These are phyloP conservation scores for Lottia gigantea DNA, from an alignment of 2,888 invertebrate species.

Conservation along the genomic window DNA sequence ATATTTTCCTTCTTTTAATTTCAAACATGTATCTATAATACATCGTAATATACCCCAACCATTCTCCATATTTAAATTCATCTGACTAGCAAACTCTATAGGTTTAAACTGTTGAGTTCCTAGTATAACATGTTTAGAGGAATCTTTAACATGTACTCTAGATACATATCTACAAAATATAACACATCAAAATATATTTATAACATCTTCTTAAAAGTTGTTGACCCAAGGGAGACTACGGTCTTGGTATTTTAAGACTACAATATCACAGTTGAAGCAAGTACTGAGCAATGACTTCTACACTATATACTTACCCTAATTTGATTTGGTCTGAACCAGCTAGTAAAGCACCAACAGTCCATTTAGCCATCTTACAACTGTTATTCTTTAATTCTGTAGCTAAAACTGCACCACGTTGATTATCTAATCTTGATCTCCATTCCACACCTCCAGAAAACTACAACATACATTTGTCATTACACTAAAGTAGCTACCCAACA, in stretches of 20 bases:
- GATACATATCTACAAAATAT: slow-evolving; percentile 83
- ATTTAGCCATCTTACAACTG: slow-evolving; percentile 99
- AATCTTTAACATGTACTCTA: slow-evolving; percentile 90
- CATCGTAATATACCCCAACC: slow-evolving; percentile 98
- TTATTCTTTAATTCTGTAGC: slow-evolving; percentile 98
- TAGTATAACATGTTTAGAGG: slow-evolving; percentile 94
- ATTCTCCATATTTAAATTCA: slow-evolving; percentile 99
- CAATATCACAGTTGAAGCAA: too few species aligned
- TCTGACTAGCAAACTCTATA: slow-evolving; percentile 97
- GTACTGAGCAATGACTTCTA: background rate
- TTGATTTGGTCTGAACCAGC: slow-evolving; percentile 98
- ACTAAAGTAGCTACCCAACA: too few species aligned
- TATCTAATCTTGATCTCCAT: slow-evolving; percentile 97
- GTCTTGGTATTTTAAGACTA: too few species aligned
- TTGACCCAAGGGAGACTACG: too few species aligned
- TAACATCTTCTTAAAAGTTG: background rate
- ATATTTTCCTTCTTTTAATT: slow-evolving; percentile 93
- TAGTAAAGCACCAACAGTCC: slow-evolving; percentile 91
- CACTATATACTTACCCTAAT: slow-evolving; percentile 77
- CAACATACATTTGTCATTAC: slow-evolving; percentile 16
- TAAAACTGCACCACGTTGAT: slow-evolving; percentile 96
- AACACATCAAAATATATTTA: background rate
- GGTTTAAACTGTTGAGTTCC: slow-evolving; percentile 98
- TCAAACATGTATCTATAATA: slow-evolving; percentile 96
- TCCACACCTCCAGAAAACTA: slow-evolving; percentile 92